These are phyloP conservation scores for Chunga burmeisteri DNA, from an alignment of 2,113 vertebrate species.

Conservation along the genomic window DNA sequence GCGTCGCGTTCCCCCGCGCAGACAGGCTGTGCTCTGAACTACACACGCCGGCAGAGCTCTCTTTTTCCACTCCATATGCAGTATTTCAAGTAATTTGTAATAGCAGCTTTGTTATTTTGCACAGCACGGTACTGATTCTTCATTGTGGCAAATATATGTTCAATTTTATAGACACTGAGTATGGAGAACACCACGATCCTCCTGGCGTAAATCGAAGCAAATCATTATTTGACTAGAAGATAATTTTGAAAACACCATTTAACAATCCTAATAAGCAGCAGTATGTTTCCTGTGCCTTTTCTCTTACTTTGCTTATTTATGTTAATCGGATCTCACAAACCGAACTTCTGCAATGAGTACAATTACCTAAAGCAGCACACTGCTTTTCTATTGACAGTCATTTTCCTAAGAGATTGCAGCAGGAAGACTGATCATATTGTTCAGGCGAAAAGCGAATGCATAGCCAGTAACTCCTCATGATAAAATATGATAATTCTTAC, in stretches of 20 bases:
- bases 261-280: neutral
- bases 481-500: neutral
- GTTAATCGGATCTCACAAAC: constrained; percentile 5
- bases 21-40: neutral
- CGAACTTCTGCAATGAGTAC: constrained; percentile 20
- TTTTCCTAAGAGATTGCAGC: neutral
- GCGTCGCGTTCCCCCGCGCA: accelerated
- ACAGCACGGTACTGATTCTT: neutral
- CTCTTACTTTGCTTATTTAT: neutral
- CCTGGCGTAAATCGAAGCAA: neutral
- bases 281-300: neutral
- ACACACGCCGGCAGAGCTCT: neutral
- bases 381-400: constrained; percentile 6
- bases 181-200: neutral
- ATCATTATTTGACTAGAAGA: neutral
- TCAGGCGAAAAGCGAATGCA: neutral
- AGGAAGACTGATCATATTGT: constrained; percentile 1
- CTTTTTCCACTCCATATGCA: neutral
- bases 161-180: neutral
- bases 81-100: neutral
- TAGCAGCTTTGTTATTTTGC: neutral
- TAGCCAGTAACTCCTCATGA: neutral
- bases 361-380: constrained; percentile 4
- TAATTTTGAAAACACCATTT: neutral
- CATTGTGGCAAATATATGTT: neutral